Evolutionary conservation across 2,113 vertebrate species (phyloP).

Genomic region (Muntiacus reevesi): DNA sequence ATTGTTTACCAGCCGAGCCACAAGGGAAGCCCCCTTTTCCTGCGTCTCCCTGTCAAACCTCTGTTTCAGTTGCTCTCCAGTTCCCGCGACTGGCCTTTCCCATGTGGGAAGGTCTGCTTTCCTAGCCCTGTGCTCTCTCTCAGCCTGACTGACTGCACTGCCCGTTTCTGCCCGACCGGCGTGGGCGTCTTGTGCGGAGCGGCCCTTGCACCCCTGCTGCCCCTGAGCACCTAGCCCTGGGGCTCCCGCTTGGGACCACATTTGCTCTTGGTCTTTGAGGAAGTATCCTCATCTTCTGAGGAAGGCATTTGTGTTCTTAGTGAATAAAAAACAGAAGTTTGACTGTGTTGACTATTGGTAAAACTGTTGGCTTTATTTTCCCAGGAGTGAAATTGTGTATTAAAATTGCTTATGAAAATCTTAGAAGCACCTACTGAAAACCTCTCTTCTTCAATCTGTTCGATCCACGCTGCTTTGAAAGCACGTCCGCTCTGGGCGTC

Average conservation of each 20-base stretch:
- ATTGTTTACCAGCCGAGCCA: background rate
- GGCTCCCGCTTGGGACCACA: rapidly evolving
- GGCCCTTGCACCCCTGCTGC: background rate
- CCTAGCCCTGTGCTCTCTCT: background rate
- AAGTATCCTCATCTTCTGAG: background rate
- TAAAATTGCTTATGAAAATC: background rate
- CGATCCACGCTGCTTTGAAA: background rate
- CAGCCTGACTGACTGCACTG: background rate
- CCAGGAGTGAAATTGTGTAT: background rate
- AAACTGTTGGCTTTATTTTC: background rate
- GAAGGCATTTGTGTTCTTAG: background rate
- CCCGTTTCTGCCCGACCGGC: background rate
- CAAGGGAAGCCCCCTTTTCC: background rate
- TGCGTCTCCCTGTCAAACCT: background rate
- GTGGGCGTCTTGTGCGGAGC: rapidly evolving
- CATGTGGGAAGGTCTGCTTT: background rate
- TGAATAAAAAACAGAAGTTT: background rate
- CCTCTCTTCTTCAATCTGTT: rapidly evolving
- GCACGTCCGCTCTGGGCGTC: background rate
- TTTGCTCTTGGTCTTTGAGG: too few relatives aligned
- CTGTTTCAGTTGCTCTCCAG: background rate
- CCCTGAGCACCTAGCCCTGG: background rate
- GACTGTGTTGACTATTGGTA: rapidly evolving
- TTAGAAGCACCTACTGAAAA: background rate
- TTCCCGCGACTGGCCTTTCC: background rate